These are phyloP conservation scores for Platyscapa corneri DNA, from an alignment of 1,140 invertebrate species.

Conservation along the genomic window DNA sequence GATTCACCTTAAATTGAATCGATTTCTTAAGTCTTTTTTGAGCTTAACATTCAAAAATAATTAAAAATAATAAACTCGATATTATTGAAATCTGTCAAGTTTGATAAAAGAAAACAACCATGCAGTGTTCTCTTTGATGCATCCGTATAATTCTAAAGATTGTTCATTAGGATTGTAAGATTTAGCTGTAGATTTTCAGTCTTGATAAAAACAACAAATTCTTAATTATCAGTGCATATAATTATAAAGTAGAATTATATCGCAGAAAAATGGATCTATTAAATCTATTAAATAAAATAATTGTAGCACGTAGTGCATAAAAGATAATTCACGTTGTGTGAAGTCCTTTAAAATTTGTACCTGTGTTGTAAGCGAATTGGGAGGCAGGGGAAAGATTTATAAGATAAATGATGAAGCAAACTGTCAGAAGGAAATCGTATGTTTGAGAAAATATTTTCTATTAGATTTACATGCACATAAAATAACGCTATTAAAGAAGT, in stretches of 20 bases:
- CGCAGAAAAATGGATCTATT: constrained; percentile 39
- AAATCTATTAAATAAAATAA: constrained; percentile 43
- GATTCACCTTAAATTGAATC: not conserved
- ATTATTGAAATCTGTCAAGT: not conserved
- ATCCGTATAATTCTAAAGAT: constrained; percentile 32
- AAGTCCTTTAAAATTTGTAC: constrained; percentile 58
- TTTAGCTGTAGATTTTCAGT: constrained; percentile 44
- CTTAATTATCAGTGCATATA: constrained; percentile 34
- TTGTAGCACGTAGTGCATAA: constrained; percentile 45
- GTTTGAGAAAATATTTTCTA: constrained; percentile 29
- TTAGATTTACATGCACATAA: not conserved
- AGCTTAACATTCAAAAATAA: not conserved
- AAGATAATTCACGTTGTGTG: constrained; percentile 31
- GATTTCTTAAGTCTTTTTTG: not conserved
- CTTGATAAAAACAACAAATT: constrained; percentile 42
- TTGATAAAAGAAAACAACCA: not conserved
- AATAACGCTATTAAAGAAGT: constrained; percentile 2
- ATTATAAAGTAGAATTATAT: constrained; percentile 42
- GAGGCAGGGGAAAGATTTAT: constrained; percentile 41
- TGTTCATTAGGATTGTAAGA: constrained; percentile 48
- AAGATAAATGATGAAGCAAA: constrained; percentile 34
- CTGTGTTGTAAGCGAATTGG: constrained; percentile 61
- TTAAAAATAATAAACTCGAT: not conserved
- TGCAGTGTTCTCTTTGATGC: constrained; percentile 20
- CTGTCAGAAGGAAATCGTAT: constrained; percentile 1